phyloP scores from a whole-genome alignment of 2,888 invertebrate species.

The Onchidella celtica region DNA sequence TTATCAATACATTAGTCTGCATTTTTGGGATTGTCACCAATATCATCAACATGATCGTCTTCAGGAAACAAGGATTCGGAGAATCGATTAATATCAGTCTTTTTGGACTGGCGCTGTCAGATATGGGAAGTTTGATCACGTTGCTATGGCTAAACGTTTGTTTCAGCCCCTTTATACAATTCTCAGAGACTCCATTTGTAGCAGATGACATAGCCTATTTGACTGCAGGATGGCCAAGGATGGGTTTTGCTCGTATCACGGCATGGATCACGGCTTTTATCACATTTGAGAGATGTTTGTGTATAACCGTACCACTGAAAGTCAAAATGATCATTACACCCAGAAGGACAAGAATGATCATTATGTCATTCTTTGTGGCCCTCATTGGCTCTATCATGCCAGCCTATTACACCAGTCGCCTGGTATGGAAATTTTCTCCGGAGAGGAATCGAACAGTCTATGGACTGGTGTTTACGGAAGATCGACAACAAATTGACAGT shows the following conservation, averaged over 20 bases:
- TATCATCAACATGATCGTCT: neutral
- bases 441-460: neutral
- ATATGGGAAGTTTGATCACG: neutral
- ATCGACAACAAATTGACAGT: neutral
- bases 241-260: neutral
- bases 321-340: too few species aligned
- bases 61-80: neutral
- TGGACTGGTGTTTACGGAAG: neutral
- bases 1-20: too few species aligned
- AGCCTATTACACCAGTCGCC: neutral
- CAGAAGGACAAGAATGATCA: too few species aligned
- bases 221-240: neutral
- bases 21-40: neutral
- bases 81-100: neutral
- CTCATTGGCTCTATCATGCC: neutral
- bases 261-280: neutral
- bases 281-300: neutral
- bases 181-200: neutral
- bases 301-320: neutral
- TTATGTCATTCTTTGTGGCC: neutral
- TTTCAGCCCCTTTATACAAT: neutral
- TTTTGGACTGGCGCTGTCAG: neutral
- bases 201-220: neutral
- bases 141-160: neutral
- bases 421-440: neutral